A percentile compares a stretch with the other conserved stretches of the same genome.
These are phyloP conservation scores for Cirrhinus mrigala DNA, from an alignment of 2,797 vertebrate species.

Conservation along the genomic window DNA sequence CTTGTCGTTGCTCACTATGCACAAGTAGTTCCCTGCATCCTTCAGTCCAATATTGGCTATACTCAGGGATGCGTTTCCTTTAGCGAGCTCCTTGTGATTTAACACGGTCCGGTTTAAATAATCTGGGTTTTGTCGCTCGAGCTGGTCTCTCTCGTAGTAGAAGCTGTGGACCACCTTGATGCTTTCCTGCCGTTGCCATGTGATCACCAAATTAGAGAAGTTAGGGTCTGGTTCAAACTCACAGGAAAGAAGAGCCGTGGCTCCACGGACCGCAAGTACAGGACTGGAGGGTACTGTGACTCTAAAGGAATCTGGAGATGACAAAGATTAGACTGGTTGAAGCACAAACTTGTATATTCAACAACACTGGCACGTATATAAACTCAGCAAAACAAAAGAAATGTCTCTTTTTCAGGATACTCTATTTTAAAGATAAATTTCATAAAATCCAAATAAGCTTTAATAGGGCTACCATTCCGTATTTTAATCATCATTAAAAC, in stretches of 20 bases:
- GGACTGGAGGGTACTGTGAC: conserved; percentile 30
- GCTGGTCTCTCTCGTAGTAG: conserved; percentile 56
- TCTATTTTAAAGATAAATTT: no score
- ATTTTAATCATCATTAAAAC: no score
- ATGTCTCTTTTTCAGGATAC: no score
- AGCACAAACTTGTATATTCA: not conserved
- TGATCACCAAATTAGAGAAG: conserved; percentile 49
- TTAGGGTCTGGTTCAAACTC: not conserved
- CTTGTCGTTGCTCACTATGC: conserved; percentile 46
- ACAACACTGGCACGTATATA: no score
- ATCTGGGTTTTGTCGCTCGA: conserved; percentile 34
- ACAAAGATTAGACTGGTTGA: not conserved
- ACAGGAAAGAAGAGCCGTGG: conserved; percentile 55
- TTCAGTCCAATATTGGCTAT: conserved; percentile 36
- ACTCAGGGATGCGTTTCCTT: conserved; percentile 63
- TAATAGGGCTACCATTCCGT: no score
- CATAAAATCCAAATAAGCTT: no score
- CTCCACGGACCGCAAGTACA: conserved; percentile 37
- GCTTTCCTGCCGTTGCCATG: conserved; percentile 60
- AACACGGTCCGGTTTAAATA: conserved; percentile 58
- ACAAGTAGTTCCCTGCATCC: conserved; percentile 60
- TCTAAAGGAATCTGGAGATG: conserved; percentile 38
- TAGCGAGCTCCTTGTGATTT: conserved; percentile 14
- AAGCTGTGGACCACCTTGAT: conserved; percentile 62
- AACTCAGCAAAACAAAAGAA: no score